These are phyloP conservation scores for Drosophila seclusa DNA, from an alignment of 2,888 invertebrate species.

Conservation along the genomic window DNA sequence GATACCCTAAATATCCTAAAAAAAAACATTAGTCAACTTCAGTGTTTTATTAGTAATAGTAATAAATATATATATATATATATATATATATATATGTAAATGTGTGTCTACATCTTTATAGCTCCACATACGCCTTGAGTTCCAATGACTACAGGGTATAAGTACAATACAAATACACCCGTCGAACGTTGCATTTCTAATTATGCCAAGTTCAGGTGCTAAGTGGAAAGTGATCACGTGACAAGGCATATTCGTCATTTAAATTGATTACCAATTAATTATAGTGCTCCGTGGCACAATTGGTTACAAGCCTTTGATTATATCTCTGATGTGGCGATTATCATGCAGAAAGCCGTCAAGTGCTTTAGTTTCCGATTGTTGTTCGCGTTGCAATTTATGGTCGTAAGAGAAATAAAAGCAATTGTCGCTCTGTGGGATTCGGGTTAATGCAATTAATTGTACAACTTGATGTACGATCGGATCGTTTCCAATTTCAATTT, in stretches of 20 bases:
- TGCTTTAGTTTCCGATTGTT: constrained; percentile 21
- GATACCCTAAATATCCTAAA: neutral
- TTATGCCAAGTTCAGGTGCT: constrained; percentile 27
- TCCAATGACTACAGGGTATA: neutral
- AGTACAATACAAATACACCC: neutral
- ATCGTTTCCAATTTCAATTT: constrained; percentile 27
- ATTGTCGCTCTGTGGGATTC: constrained; percentile 22
- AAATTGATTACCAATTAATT: constrained; percentile 42
- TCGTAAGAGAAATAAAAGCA: constrained; percentile 19
- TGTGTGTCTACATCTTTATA: neutral
- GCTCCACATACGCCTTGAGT: neutral
- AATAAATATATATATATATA: neutral
- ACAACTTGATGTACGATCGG: constrained; percentile 41
- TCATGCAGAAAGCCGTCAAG: constrained; percentile 12
- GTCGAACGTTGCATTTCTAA: constrained; percentile 3
- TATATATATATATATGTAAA: neutral
- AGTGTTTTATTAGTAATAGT: neutral
- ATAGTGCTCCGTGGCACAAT: neutral
- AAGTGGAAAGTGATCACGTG: constrained; percentile 52
- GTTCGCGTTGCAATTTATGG: constrained; percentile 30
- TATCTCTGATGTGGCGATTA: constrained; percentile 10
- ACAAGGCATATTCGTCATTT: constrained; percentile 36
- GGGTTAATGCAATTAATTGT: constrained; percentile 26
- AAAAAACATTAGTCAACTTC: neutral
- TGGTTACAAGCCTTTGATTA: constrained; percentile 15